These are phyloP conservation scores for Serranus cabrilla DNA, from an alignment of 2,797 vertebrate genomes.

Conservation along the genomic window DNA sequence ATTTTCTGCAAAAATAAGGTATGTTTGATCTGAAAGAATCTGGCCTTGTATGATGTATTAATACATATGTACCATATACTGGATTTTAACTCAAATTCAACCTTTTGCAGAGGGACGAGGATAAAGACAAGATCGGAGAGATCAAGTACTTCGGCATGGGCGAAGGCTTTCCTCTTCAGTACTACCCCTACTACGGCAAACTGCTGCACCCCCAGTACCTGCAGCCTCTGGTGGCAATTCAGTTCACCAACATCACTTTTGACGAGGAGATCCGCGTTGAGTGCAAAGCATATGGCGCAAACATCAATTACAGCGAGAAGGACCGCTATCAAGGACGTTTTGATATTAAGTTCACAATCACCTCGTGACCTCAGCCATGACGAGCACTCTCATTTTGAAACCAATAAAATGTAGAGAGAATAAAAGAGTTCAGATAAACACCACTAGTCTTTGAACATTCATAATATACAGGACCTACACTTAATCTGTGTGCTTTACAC, in stretches of 20 bases:
- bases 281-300: slow-evolving; percentile 92
- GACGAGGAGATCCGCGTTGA: slow-evolving; percentile 91
- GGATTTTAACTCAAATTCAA: not conserved
- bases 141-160: slow-evolving; percentile 90
- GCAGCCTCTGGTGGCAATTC: slow-evolving; percentile 95
- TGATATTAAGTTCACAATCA: slow-evolving; percentile 94
- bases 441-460: slow-evolving; percentile 99
- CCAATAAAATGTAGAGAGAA: slow-evolving; percentile 81
- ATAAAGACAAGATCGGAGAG: slow-evolving; percentile 80
- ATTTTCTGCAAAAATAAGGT: slow-evolving; percentile 93
- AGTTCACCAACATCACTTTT: slow-evolving; percentile 92
- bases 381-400: slow-evolving; percentile 85
- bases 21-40: slow-evolving; percentile 14
- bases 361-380: slow-evolving; percentile 92
- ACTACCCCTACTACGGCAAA: slow-evolving; percentile 98
- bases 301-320: slow-evolving; percentile 95
- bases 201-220: slow-evolving; percentile 92
- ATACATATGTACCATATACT: not conserved
- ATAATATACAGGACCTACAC: slow-evolving; percentile 99
- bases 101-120: slow-evolving; percentile 88
- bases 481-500: slow-evolving; percentile 99
- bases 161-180: slow-evolving; percentile 93
- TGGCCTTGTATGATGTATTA: too few relatives aligned
- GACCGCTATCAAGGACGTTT: slow-evolving; percentile 99
- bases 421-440: slow-evolving; percentile 85